Evolutionary conservation across 2,113 vertebrate species (phyloP), one percentile per base, ranked within the genome.

Genomic region (Chitala chitala): DNA sequence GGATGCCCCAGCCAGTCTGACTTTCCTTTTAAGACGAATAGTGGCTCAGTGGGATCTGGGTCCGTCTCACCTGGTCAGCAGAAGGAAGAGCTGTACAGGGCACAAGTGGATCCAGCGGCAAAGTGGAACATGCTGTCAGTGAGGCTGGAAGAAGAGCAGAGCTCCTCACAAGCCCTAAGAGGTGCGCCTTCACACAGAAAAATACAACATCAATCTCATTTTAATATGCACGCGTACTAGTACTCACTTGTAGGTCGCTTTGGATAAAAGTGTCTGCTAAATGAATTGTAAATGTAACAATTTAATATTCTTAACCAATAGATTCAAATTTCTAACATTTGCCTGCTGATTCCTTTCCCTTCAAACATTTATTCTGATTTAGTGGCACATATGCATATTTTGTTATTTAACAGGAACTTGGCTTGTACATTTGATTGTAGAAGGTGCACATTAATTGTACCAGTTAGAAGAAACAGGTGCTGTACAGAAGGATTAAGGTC

Each of bases 1-100:
- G 96, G 96, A 77, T 99, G 96, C 85, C 96, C 96, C 38, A 98
- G 96, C 88, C 94, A 98, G 87, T 96, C 94, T 54, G 93, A 94
- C 75, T 96, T 96, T 83, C 94, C 96, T 50, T 69, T 48, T 17
- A 69, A 33, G 44, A 53, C 24, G 26, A 26, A 93, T 71, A 92
- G 95, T 78, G 93, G 94, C 84, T 89, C 93, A 63, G 94, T 94
- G 71, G 92, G 88, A 84, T 94, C 92, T 71, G 78, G 88, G 76
- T 96, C 95, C 75, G 94, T 93, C 15, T 73, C 82, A 22, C 91
- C 89, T 22, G 93, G 91, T 0, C 92, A 96, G 85, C 90, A 91
- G 84, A 94, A 95, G 76, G 83, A 88, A 82, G 91, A 91, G 77
- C 92, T 90, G 82, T 97, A 96, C 90, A 94, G 93, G 86, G 92